phyloP scores from a whole-genome alignment of 2,888 invertebrate genomes.

The Caenorhabditis wallacei region DNA sequence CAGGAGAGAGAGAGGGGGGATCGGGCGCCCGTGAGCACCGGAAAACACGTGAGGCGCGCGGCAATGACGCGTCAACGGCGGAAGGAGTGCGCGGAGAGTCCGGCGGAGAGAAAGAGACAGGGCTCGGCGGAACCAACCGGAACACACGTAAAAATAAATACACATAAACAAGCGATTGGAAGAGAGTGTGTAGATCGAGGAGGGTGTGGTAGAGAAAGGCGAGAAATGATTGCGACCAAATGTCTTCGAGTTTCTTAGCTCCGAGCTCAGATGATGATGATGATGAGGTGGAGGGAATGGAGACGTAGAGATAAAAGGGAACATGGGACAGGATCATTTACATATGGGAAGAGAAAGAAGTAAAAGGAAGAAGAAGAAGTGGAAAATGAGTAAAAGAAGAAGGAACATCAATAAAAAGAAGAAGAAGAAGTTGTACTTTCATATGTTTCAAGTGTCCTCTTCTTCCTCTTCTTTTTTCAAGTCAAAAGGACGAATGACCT shows the following conservation, averaged over 20 bases:
- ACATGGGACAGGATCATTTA: conserved; percentile 27
- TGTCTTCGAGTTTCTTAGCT: conserved; percentile 44
- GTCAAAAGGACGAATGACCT: conserved; percentile 13
- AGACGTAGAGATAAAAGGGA: conserved; percentile 7
- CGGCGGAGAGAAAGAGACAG: not conserved
- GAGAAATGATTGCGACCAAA: conserved; percentile 61
- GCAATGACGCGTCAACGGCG: conserved; percentile 40
- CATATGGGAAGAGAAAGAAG: conserved; percentile 30
- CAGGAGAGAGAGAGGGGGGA: too few species aligned
- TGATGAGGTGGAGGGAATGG: not conserved
- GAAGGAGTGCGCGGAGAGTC: conserved; percentile 30
- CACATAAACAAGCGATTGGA: conserved; percentile 51
- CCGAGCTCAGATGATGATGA: conserved; percentile 13
- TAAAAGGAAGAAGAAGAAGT: conserved; percentile 5
- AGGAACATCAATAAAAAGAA: conserved; percentile 3
- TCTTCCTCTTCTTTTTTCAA: too few species aligned
- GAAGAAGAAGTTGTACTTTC: conserved; percentile 24
- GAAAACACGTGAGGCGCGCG: conserved; percentile 58
- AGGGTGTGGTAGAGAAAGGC: conserved; percentile 16
- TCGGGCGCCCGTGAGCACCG: conserved; percentile 45
- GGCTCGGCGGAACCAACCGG: conserved; percentile 53
- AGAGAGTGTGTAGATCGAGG: conserved; percentile 33
- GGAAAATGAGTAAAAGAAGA: not conserved
- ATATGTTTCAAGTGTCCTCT: not conserved
- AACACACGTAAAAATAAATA: conserved; percentile 63